phyloP scores from a whole-genome alignment of 2,888 invertebrate genomes.

The Agapetus fuscipes region DNA sequence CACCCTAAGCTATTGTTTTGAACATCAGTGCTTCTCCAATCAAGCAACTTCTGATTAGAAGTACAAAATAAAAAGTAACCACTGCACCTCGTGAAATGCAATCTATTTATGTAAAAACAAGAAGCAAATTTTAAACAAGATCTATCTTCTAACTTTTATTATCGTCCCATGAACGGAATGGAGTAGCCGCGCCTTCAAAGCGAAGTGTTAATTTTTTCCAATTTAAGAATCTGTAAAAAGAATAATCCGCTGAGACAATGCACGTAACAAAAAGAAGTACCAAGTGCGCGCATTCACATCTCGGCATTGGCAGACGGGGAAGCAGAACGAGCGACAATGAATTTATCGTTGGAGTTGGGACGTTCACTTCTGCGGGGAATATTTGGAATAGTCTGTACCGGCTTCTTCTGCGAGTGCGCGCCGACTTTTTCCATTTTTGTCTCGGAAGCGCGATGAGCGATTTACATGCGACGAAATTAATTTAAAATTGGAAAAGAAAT shows the following conservation, averaged over 20 bases:
- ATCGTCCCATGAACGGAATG: too few relatives aligned
- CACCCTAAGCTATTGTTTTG: too few relatives aligned
- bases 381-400: constrained; percentile 10
- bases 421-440: background rate
- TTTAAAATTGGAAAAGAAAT: constrained; percentile 5
- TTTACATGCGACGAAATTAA: constrained; percentile 12
- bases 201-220: too few relatives aligned
- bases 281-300: constrained; percentile 1
- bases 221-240: constrained; percentile 8
- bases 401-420: background rate
- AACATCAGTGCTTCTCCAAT: too few relatives aligned
- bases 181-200: too few relatives aligned
- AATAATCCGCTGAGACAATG: constrained; percentile 9
- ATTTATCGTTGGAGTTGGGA: constrained; percentile 17
- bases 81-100: too few relatives aligned
- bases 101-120: too few relatives aligned
- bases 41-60: too few relatives aligned
- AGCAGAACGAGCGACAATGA: constrained; percentile 18
- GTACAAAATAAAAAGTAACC: too few relatives aligned
- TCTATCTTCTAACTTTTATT: too few relatives aligned
- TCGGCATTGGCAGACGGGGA: constrained; percentile 1
- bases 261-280: constrained; percentile 10
- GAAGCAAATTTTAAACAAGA: too few relatives aligned
- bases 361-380: constrained; percentile 11
- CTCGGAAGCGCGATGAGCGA: constrained; percentile 13